Percentiles rank a stretch among this genome's conserved stretches.
Evolutionary conservation across 2,888 invertebrate species (phyloP).

Genomic region (Linyphia triangularis): DNA sequence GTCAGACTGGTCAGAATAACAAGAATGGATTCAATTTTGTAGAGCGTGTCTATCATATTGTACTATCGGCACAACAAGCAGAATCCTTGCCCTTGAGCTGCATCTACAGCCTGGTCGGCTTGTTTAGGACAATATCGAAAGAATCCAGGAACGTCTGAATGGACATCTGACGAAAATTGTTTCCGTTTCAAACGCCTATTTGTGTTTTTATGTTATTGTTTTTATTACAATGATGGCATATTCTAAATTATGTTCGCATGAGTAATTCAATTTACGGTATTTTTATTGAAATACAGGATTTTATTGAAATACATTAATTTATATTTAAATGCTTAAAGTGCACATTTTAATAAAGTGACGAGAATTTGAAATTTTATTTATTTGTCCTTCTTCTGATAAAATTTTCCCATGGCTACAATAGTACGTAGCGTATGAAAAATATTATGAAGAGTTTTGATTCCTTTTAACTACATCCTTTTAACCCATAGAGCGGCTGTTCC

Average conservation of each 20-base stretch:
- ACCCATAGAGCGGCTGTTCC: too few relatives aligned
- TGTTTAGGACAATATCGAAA: background rate
- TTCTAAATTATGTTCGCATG: background rate
- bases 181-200: background rate
- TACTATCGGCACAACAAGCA: constrained; percentile 34
- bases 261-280: too few relatives aligned
- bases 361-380: too few relatives aligned
- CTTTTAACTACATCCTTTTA: too few relatives aligned
- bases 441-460: too few relatives aligned
- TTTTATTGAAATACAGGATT: too few relatives aligned
- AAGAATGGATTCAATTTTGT: constrained; percentile 39
- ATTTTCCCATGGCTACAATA: too few relatives aligned
- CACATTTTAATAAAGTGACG: too few relatives aligned
- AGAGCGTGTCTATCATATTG: constrained; percentile 67
- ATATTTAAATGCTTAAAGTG: too few relatives aligned
- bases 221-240: background rate
- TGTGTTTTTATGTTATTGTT: background rate
- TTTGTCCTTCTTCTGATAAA: too few relatives aligned
- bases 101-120: background rate
- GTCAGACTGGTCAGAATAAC: background rate
- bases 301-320: too few relatives aligned
- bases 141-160: background rate
- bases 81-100: constrained; percentile 49
- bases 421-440: too few relatives aligned
- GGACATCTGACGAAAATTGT: background rate